phyloP scores from a whole-genome alignment of 2,797 vertebrate genomes.

The Microhierax caerulescens region DNA sequence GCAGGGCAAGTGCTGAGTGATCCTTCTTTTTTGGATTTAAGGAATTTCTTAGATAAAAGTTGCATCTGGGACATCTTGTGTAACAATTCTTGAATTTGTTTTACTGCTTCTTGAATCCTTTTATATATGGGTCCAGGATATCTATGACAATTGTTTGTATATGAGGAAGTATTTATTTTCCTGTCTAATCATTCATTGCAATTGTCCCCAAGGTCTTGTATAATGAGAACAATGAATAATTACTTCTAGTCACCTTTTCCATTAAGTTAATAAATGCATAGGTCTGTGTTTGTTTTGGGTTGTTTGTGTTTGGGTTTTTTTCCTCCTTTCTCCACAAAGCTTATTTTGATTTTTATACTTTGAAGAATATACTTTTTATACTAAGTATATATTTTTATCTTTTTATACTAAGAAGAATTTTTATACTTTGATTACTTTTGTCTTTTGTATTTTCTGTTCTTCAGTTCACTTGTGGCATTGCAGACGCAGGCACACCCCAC shows the following conservation, averaged over 20 bases:
- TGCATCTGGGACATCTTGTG: not conserved
- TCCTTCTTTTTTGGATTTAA: not conserved
- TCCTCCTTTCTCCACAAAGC: not conserved
- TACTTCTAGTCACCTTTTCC: conserved; percentile 23
- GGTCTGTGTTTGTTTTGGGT: not conserved
- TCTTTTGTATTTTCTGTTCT: not conserved
- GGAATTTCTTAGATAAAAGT: not conserved
- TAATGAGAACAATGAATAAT: conserved; percentile 40
- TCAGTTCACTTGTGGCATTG: not conserved
- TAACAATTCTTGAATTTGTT: conserved; percentile 9
- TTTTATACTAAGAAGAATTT: not conserved
- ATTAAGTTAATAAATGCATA: conserved; percentile 18
- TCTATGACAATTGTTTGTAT: conserved; percentile 26
- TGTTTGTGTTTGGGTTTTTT: not conserved
- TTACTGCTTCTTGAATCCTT: not conserved
- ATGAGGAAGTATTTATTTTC: conserved; percentile 7
- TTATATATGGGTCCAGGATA: not conserved
- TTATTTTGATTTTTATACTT: not conserved
- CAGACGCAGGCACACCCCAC: not conserved
- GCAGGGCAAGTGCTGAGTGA: not conserved
- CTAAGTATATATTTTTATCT: too few species aligned
- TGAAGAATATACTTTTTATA: not conserved
- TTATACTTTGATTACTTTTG: not conserved
- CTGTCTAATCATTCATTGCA: not conserved
- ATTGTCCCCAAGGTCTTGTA: conserved; percentile 11